Base-by-base conservation (phyloP, 2,888 invertebrate genomes). In the Nasonia oneida region DNA sequence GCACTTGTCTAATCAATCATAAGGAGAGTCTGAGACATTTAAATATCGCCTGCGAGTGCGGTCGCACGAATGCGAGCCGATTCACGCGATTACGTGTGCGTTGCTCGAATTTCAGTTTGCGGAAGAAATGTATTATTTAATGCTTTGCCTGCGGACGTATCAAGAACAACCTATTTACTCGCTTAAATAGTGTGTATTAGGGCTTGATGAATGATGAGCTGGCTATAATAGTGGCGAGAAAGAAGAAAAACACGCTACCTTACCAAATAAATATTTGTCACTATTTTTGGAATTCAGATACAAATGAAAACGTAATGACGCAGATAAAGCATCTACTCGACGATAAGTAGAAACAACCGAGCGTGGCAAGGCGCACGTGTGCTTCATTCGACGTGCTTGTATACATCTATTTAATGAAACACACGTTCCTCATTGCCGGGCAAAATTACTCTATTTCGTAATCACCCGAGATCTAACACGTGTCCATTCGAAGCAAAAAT, bases 41-140 rank as follows among this genome's bases (percentile, higher is more conserved):
- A 80, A 79, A 80, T 53, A 80, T 42, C 79, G 67, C 61, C 23
- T 18, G 75, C 29, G 14, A 23, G 23, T n/a, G 39, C 39, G 70
- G 61, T 73, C 83, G 29, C 29, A 79, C 71, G 86, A 83, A 61
- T 61, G 71, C 71, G 37, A 47, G 33, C 23, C 73, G 23, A 82
- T 83, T 84, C 86, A 81, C 86, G 81, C 81, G 67, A 86, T 77
- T 64, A 64, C 12, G 61, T 78, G 39, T 57, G 42, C 23, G 29
- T 57, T 71, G 23, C 47, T 47, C 47, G 50, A 64, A 70, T 80
- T 80, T 80, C 53, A 70, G 70, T 70, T 33, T 70, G 29, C 29
- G 10, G 67, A 67, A 67, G 29, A 53, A 14, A 53, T 33, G 33
- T 18, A 61, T n/a, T n/a, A 37, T 61, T 77, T 77, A 76, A 39